phyloP scores from a whole-genome alignment of 2,888 invertebrate species.

The Macroteleia sp. region DNA sequence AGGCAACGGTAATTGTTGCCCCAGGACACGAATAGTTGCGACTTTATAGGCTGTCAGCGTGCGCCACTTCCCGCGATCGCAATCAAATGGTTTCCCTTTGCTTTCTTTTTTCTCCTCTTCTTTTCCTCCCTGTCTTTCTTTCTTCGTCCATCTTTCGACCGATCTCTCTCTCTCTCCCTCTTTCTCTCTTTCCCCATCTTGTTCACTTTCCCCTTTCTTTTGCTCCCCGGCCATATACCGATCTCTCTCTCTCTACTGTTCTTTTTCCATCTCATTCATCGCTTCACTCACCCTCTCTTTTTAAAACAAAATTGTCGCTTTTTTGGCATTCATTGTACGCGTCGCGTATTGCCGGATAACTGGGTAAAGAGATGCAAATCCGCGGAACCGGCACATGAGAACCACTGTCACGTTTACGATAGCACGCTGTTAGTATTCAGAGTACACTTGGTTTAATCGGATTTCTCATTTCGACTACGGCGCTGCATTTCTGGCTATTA shows the following conservation, averaged over 20 bases:
- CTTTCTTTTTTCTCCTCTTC: not conserved
- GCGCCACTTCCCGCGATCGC: constrained; percentile 2
- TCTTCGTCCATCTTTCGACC: too few relatives aligned
- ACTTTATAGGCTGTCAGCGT: constrained; percentile 2
- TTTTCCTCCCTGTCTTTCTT: not conserved
- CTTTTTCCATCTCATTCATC: too few relatives aligned
- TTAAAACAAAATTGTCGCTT: not conserved
- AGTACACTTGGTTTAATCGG: constrained; percentile 67
- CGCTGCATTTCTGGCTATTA: constrained; percentile 51
- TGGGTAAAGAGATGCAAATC: constrained; percentile 59
- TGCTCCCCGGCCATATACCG: too few relatives aligned
- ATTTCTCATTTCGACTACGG: constrained; percentile 62
- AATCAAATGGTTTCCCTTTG: constrained; percentile 11
- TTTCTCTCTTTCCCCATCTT: too few relatives aligned
- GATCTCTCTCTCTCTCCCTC: too few relatives aligned
- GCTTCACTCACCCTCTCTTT: too few relatives aligned
- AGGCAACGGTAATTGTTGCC: constrained; percentile 7
- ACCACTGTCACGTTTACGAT: constrained; percentile 56
- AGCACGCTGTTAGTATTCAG: constrained; percentile 66
- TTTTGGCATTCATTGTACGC: constrained; percentile 19
- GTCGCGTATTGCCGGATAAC: constrained; percentile 28
- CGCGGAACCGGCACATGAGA: constrained; percentile 38
- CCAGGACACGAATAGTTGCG: constrained; percentile 1
- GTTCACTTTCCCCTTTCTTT: too few relatives aligned
- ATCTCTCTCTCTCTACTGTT: too few relatives aligned